Base-by-base conservation (phyloP, 2,888 invertebrate genomes). In the Nipponacmea schrenckii region DNA sequence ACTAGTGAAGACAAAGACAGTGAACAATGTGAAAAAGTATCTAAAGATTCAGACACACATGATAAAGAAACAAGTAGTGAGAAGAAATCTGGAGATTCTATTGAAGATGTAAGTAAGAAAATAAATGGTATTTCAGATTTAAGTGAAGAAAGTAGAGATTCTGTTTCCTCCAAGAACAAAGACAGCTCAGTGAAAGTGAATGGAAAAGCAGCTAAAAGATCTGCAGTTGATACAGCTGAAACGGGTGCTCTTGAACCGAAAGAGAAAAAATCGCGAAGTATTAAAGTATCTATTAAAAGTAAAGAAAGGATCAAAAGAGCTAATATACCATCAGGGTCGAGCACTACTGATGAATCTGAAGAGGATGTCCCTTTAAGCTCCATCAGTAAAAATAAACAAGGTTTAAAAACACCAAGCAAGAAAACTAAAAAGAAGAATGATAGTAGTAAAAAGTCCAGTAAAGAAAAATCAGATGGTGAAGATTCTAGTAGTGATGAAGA, bases 181-280 rank as follows among this genome's bases (percentile, higher is more conserved):
- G 15, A 44, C 62, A 31, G 31, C 68, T 39, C 24, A 31, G 39
- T 84, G 45, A 84, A 85, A 68, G 84, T 82, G 69, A 83, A 85
- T 31, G 86, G 84, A 8, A 67, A 20, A 39, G 71, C 31, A 46
- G 50, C 17, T 62, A 65, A 64, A 62, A 24, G 62, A 17, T 46
- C 64, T 44, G 46, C 74, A 31, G 80, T 74, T 48, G 78, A 80
- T 39, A 75, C 76, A 26, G 69, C 74, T 62, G 93, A 92, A 56
- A 93, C 93, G 70, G 93, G 93, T 10, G 92, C 92, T 69, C 91
- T 92, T 5, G 88, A 86, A 50, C 93, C 93, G 76, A 96, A 96
- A 0, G 90, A 94, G 77, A 80, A 80, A 65, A 76, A 74, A 67
- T 73, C 80, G 17, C 15, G 26, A n/a, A 66, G 20, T 46, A 66